Base-by-base conservation (phyloP, 1,140 invertebrate species). In the Bombus vancouverensis region DNA sequence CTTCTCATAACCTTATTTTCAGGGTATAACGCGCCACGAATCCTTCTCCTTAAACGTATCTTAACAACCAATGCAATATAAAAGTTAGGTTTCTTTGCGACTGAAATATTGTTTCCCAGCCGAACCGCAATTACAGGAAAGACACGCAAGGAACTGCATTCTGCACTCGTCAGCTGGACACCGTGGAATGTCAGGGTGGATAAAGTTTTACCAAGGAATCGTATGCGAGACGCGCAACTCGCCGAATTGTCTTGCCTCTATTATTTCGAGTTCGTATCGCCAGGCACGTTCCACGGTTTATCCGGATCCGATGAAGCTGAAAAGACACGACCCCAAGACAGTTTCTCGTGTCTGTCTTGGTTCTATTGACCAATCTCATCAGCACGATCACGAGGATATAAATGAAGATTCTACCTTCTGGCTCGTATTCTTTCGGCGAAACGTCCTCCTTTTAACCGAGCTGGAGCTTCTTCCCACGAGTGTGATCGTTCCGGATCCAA, bases 361-460 rank as follows among this genome's bases (percentile, higher is more conserved):
- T 83, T 83, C 73, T 70, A 86, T 85, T 78, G 88, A 83, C 84
- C 88, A 83, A 89, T 89, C 85, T 89, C 88, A 89, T 89, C 88
- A 89, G 72, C 53, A 39, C 71, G 39, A 82, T 71, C 70, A 57
- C 74, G 53, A 73, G 53, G 83, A 89, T 77, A 86, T 76, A 81
- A 81, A 86, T 81, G 88, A 73, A 85, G 80, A 84, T 82, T 74
- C 71, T 76, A 81, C 82, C 65, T 82, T 79, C 68, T 18, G 70
- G 57, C 73, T 72, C 74, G 65, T 91, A 74, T 87, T 81, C 74
- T 87, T 89, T 74, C 66, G 37, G 68, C 22, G 53, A 81, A 66
- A n/a, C 42, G 8, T 22, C 81, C 72, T 42, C 18, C 18, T 42
- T 13, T n/a, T 42, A 28, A 22, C 65, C 3, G 22, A 34, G 22